phyloP scores from a whole-genome alignment of 1,140 invertebrate genomes.

The Paraescarpia echinospica region DNA sequence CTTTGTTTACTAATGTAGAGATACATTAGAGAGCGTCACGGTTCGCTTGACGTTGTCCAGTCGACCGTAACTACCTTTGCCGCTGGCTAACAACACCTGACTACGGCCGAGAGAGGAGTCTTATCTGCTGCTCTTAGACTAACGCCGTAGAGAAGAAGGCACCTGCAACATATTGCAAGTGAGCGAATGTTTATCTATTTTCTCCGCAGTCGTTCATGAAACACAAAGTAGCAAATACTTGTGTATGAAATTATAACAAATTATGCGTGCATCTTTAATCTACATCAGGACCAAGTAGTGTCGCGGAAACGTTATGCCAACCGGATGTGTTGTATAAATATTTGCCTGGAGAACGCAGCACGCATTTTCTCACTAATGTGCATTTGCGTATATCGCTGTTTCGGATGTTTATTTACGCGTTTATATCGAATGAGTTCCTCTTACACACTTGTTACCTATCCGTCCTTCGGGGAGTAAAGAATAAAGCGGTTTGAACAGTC shows the following conservation, averaged over 20 bases:
- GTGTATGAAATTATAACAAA: neutral
- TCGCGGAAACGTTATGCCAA: neutral
- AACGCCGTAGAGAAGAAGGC: neutral
- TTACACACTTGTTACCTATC: no score
- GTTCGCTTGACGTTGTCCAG: neutral
- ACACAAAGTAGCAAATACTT: neutral
- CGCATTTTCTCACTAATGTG: neutral
- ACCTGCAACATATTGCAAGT: neutral
- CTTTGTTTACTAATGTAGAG: neutral
- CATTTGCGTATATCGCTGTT: no score
- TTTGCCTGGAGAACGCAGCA: neutral
- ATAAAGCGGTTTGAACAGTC: no score
- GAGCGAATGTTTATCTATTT: neutral
- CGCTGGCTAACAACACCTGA: neutral
- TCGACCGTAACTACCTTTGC: neutral
- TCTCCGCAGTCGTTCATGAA: neutral
- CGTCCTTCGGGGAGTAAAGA: no score
- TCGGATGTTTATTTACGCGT: no score
- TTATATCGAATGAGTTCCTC: no score
- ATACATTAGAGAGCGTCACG: neutral
- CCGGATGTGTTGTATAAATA: neutral
- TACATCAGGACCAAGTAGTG: neutral
- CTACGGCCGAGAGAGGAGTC: neutral
- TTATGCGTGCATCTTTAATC: neutral
- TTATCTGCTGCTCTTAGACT: neutral